Evolutionary conservation across 2,888 invertebrate genomes (phyloP), one percentile per base, ranked within the genome.

Genomic region (Spodoptera picta): DNA sequence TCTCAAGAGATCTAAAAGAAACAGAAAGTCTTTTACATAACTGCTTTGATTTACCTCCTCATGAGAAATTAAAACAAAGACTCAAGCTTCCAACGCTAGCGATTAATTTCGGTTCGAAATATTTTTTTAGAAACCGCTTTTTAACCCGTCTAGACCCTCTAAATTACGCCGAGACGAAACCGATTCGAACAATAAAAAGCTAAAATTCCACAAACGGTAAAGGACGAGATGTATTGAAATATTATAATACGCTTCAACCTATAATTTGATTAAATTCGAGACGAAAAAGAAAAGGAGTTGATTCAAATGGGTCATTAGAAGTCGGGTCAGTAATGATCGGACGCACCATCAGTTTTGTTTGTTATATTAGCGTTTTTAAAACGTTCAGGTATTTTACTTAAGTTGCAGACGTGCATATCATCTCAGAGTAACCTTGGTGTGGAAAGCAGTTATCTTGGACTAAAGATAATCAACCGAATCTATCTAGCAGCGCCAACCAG

Each of bases 241-340:
- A 93, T 94, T 94, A 93, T 92, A 94, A 94, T 90, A 90, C 86
- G 86, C 88, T 87, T 88, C 85, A 94, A 93, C 94, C 93, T 94
- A 93, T 94, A 94, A 94, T 94, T 94, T 94, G 92, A 94, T 94
- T 92, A 94, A 93, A 92, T 90, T 91, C 87, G 85, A 87, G 84
- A 83, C 86, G 85, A 90, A 93, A 91, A 92, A 91, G 89, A 92
- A 91, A 90, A 93, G 87, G 83, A 90, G 84, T 87, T 78, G 87
- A 92, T 89, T 87, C 88, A 90, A 92, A 91, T 88, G 90, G 90
- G 86, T 92, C 93, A 92, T 94, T 92, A 94, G 92, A 88, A 90
- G 91, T 89, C 83, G 92, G 94, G 91, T 90, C 89, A 84, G 92
- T 94, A 93, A 94, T 94, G 92, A 92, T 91, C 91, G 87, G 85